These are phyloP conservation scores for Hippocampus abdominalis DNA, from an alignment of 2,113 vertebrate species.

Conservation along the genomic window DNA sequence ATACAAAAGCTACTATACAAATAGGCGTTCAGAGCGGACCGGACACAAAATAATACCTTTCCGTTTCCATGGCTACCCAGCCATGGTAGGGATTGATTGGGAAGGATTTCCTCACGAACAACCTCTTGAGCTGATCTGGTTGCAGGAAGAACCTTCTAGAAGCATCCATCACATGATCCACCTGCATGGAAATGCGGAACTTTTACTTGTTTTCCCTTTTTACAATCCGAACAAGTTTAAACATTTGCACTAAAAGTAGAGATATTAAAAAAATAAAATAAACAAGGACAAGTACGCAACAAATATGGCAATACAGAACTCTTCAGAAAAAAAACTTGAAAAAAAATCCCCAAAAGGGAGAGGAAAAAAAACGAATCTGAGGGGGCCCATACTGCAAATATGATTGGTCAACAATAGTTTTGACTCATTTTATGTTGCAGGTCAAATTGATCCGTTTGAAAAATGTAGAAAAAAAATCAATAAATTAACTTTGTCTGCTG, in stretches of 20 bases:
- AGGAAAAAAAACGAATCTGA: too few species aligned
- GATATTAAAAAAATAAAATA: not conserved
- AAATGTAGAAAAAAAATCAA: too few species aligned
- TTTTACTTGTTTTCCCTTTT: not conserved
- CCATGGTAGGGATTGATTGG: constrained; percentile 53
- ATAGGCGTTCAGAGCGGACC: not conserved
- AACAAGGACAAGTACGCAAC: not conserved
- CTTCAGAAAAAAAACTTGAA: too few species aligned
- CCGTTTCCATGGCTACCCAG: constrained; percentile 60
- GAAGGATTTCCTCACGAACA: constrained; percentile 47
- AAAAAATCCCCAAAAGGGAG: too few species aligned
- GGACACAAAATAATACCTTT: constrained; percentile 50
- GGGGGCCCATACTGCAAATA: too few species aligned
- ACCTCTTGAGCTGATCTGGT: constrained; percentile 57
- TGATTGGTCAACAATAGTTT: too few species aligned
- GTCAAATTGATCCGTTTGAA: too few species aligned
- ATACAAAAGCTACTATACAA: not conserved
- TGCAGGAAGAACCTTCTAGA: constrained; percentile 66
- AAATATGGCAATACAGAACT: not conserved
- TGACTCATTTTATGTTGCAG: too few species aligned
- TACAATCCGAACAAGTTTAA: not conserved
- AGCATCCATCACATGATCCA: constrained; percentile 51
- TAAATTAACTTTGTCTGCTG: too few species aligned
- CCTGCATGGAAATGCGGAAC: constrained; percentile 37
- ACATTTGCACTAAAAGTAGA: not conserved